Conservation (phyloP, 2,113 vertebrate species). For the Otus sunia region DNA sequence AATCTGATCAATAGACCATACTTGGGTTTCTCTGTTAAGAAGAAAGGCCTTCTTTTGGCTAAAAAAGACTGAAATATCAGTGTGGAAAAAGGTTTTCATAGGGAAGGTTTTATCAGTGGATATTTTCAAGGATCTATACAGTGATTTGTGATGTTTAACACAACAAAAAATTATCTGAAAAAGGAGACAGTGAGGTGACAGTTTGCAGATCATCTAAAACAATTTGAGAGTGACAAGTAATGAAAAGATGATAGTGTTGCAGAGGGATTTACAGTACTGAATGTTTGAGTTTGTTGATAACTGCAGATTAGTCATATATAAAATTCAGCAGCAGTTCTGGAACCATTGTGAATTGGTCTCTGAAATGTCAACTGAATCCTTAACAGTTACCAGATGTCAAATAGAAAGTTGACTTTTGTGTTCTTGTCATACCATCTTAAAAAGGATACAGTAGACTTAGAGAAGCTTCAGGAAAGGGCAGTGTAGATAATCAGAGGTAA, state of each 20-base stretch:
- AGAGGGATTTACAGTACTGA: neutral
- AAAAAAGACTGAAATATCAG: neutral
- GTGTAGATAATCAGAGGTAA: neutral
- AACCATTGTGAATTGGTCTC: neutral
- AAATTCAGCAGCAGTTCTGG: neutral
- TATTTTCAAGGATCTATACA: neutral
- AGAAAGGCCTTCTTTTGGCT: neutral
- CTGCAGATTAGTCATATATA: neutral
- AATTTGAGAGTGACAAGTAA: neutral
- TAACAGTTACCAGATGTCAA: neutral
- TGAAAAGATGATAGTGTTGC: neutral
- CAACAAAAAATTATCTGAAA: neutral
- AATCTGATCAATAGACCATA: neutral
- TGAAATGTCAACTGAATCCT: neutral
- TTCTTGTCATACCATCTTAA: neutral
- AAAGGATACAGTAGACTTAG: neutral
- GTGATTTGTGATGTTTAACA: neutral
- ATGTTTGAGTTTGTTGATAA: neutral
- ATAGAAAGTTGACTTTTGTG: neutral
- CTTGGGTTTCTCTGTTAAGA: neutral
- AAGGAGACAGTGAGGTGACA: neutral
- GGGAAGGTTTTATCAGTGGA: neutral
- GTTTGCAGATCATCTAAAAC: neutral
- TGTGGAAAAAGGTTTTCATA: neutral
- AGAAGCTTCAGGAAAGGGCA: neutral